Base-by-base conservation (phyloP, 37 sponge, comb jelly and placozoan species). In the Ephydatia muelleri region DNA sequence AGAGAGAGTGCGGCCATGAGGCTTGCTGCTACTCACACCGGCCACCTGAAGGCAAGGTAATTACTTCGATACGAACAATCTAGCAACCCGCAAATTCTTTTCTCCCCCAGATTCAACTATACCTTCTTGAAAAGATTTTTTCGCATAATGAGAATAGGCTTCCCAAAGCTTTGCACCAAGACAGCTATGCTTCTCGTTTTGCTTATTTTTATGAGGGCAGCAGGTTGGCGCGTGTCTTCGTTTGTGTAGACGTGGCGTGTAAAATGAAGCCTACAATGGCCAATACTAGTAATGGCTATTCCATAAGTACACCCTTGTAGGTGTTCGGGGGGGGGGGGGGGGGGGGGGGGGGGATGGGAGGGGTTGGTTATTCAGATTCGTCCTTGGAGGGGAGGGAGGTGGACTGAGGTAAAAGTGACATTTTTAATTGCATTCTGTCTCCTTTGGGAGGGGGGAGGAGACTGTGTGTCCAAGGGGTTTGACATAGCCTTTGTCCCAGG, bases 91-190 rank as follows among this genome's bases (percentile, higher is more conserved):
- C 57, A 57, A 13, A 11, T 76, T 76, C 29, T 22, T 78, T 3
- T 49, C 14, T 64, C 23, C 0, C 70, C 14, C 43, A 93, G 90
- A 67, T 84, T 93, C 28, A 79, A 93, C 47, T 39, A 81, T 9
- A 43, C 82, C 14, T 90, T 93, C 36, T 22, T 87, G 64, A 83
- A 82, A 64, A 57, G 84, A 40, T 81, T 93, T 32, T 78, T 31
- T 66, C 30, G 36, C 37, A 37, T 93, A 6, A 35, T 87, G 57
- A 26, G 84, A 70, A 72, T 89, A 38, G 78, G 82, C 67, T 88
- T 93, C 37, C 93, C 93, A 32, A 34, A 78, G 11, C 34, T 89
- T 39, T 82, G 85, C 40, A 84, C 87, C 32, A 79, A 79, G 67
- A 82, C 94, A n/a, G 29, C 87, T 0, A 68, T 87, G 16, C 65